phyloP scores from a whole-genome alignment of 1,140 invertebrate genomes.

The Drosophila biarmipes region DNA sequence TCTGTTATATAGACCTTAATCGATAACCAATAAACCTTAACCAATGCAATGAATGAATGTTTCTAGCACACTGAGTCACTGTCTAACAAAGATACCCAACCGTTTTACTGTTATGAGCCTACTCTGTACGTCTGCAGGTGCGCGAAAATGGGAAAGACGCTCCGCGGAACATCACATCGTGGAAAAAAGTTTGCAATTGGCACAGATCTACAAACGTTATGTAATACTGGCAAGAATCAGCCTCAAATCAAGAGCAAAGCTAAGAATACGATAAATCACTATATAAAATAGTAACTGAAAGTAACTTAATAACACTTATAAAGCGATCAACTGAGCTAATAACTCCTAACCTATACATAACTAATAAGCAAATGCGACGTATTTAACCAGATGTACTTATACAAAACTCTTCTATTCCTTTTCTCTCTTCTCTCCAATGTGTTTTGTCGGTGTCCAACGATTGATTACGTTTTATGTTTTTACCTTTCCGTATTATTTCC shows the following conservation, averaged over 20 bases:
- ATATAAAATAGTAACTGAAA: conserved; percentile 19
- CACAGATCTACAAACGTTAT: conserved; percentile 69
- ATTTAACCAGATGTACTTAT: conserved; percentile 70
- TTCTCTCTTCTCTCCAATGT: conserved; percentile 77
- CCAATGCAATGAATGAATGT: conserved; percentile 41
- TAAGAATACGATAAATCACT: not conserved
- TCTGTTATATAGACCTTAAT: conserved; percentile 6
- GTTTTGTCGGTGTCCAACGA: conserved; percentile 51
- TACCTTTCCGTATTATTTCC: conserved; percentile 17
- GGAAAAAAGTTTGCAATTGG: conserved; percentile 75
- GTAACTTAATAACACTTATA: conserved; percentile 6
- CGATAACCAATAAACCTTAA: conserved; percentile 11
- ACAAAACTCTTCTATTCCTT: conserved; percentile 80
- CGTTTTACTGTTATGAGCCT: conserved; percentile 53
- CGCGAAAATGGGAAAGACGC: conserved; percentile 15
- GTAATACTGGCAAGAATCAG: conserved; percentile 26
- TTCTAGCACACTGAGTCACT: conserved; percentile 58
- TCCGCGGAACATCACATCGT: conserved; percentile 39
- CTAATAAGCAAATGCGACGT: conserved; percentile 50
- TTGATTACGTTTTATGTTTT: conserved; percentile 25
- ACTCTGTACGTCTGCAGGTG: conserved; percentile 69
- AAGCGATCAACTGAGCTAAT: conserved; percentile 27
- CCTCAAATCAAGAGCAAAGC: conserved; percentile 9
- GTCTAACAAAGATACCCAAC: conserved; percentile 51
- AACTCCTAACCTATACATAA: conserved; percentile 34